A percentile compares a stretch with the other conserved stretches of the same genome.
phyloP scores from a whole-genome alignment of 2,113 vertebrate species.

The Paramormyrops kingsleyae region DNA sequence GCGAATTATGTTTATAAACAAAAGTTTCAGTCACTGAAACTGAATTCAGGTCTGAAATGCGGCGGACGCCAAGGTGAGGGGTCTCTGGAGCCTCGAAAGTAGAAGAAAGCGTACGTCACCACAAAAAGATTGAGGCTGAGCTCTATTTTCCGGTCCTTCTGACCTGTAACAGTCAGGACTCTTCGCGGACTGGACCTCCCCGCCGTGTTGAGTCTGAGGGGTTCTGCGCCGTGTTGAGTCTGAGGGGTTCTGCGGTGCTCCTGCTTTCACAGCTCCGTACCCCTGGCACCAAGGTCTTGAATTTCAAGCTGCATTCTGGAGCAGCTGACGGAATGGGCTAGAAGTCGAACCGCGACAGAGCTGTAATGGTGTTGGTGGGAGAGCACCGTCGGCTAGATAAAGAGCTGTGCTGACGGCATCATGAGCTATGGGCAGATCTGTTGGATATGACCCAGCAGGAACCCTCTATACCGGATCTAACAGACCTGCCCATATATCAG shows the following conservation, averaged over 20 bases:
- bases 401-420: neutral
- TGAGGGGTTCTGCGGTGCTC: neutral
- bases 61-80: neutral
- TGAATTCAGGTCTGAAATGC: neutral
- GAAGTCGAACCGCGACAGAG: neutral
- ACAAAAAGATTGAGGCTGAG: neutral
- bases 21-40: neutral
- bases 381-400: neutral
- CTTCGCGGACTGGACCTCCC: neutral
- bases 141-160: neutral
- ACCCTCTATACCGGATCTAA: neutral
- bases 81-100: neutral
- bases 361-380: neutral
- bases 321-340: neutral
- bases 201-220: neutral
- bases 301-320: neutral
- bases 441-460: neutral
- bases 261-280: neutral
- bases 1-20: neutral
- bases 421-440: neutral
- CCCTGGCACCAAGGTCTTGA: neutral
- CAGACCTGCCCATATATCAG: neutral
- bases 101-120: neutral
- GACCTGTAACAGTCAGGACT: neutral
- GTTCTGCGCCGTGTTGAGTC: too few relatives aligned